Evolutionary conservation across 1,140 invertebrate species (phyloP), one percentile per base, ranked within the genome.

Genomic region (Pemphigus obesinymphae): DNA sequence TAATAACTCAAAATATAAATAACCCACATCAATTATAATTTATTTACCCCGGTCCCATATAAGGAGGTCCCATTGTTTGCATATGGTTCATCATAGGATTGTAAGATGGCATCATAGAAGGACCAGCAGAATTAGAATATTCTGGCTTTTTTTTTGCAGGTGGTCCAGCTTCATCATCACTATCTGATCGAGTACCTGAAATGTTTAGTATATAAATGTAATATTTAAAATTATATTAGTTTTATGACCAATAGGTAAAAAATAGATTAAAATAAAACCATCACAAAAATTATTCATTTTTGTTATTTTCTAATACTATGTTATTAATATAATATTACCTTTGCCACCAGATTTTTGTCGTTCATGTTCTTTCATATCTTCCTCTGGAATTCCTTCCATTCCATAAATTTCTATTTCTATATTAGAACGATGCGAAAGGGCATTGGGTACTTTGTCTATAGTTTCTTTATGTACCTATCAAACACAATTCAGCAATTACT

Each of bases 391-490:
- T 83, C 98, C 98, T 91, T 99, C 97, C 98, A 99, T 99, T 84
- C 98, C 98, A 91, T 99, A 99, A 86, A 99, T 99, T 92, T 99
- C 98, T 87, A 99, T 96, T 90, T 99, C 97, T 86, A 99, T 97
- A 89, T 98, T 99, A 85, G 96, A 97, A 87, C 97, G 92, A 89
- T 97, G 96, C 84, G 97, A 97, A 85, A 99, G 89, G 82, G 98
- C 97, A 90, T 99, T 99, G 83, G 98, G 98, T 86, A 99, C 97
- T 90, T 99, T 99, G 88, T 99, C 98, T 87, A 99, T 97, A 80
- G 97, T 97, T 89, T 99, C 98, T 89, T 99, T 99, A 87, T 99
- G 98, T 72, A 99, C 98, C 94, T 96, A 85, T 82, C 89, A 86
- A 4, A 43, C 17, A 72, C 0, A 73, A 31, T 31, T 20, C 8